Evolutionary conservation across 2,888 invertebrate species (phyloP).

Genomic region (Cotesia congregata): DNA sequence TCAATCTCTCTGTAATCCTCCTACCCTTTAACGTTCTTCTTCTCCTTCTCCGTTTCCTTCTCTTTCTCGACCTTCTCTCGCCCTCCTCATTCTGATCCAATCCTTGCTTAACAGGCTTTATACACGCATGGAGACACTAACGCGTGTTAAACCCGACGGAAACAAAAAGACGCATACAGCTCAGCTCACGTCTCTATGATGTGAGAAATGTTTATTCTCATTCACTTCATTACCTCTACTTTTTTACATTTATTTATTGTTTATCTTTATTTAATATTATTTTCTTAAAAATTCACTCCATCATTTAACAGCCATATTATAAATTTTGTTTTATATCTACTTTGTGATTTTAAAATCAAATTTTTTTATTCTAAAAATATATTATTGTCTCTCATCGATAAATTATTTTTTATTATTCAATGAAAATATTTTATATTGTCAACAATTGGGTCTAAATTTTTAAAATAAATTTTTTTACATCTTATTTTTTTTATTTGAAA

Average conservation of each 20-base stretch:
- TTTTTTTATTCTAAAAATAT: not conserved
- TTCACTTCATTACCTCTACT: constrained; percentile 1
- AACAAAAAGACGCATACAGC: constrained; percentile 46
- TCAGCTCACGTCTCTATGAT: constrained; percentile 15
- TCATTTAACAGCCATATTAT: not conserved
- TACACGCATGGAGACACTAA: constrained; percentile 61
- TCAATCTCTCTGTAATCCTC: constrained; percentile 32
- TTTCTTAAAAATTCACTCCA: too few relatives aligned
- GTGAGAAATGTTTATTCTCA: not conserved
- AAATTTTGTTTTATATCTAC: not conserved
- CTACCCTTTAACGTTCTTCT: constrained; percentile 28
- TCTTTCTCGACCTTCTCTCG: constrained; percentile 18
- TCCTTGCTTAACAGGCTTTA: constrained; percentile 50
- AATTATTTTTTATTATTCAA: too few relatives aligned
- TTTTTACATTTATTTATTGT: not conserved
- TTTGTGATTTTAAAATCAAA: not conserved
- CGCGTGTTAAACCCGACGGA: constrained; percentile 51
- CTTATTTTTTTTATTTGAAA: too few relatives aligned
- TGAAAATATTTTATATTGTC: too few relatives aligned
- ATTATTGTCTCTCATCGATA: too few relatives aligned
- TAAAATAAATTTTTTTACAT: too few relatives aligned
- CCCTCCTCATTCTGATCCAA: constrained; percentile 22
- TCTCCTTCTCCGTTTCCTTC: constrained; percentile 25
- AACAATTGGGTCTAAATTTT: too few relatives aligned
- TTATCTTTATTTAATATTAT: not conserved